phyloP scores from a whole-genome alignment of 2,797 vertebrate species.

The Manis javanica region DNA sequence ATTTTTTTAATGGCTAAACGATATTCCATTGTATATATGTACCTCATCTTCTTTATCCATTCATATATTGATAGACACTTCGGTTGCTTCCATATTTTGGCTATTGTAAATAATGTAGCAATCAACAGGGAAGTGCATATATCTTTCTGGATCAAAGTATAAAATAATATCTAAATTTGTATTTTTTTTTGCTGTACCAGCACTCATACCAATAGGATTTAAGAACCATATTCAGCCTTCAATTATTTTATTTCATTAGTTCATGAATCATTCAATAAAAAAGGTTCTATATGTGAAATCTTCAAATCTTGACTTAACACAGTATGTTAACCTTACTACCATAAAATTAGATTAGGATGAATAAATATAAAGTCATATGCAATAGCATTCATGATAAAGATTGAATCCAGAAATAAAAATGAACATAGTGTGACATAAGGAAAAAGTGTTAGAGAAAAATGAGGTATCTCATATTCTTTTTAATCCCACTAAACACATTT shows the following conservation, averaged over 20 bases:
- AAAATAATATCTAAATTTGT: not conserved
- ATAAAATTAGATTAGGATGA: not conserved
- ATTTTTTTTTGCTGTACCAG: not conserved
- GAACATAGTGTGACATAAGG: not conserved
- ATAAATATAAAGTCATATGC: not conserved
- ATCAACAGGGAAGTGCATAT: too few relatives aligned
- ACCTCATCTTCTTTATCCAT: too few relatives aligned
- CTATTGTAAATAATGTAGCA: too few relatives aligned
- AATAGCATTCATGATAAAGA: not conserved
- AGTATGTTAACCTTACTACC: not conserved
- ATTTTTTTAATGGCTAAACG: too few relatives aligned
- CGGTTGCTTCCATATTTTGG: too few relatives aligned
- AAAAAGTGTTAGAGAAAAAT: not conserved
- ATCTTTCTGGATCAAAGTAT: not conserved
- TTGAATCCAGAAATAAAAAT: slow-evolving; percentile 17
- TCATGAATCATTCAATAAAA: not conserved
- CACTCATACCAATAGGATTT: not conserved
- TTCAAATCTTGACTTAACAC: not conserved
- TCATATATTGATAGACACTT: too few relatives aligned
- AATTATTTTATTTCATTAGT: slow-evolving; percentile 3
- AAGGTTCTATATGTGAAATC: not conserved
- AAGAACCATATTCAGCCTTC: not conserved
- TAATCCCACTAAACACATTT: not conserved
- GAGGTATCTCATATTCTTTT: not conserved
- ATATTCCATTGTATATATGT: too few relatives aligned